Evolutionary conservation across 2,797 vertebrate species (phyloP), one percentile per base, ranked within the genome.

Genomic region (Coregonus sp.): DNA sequence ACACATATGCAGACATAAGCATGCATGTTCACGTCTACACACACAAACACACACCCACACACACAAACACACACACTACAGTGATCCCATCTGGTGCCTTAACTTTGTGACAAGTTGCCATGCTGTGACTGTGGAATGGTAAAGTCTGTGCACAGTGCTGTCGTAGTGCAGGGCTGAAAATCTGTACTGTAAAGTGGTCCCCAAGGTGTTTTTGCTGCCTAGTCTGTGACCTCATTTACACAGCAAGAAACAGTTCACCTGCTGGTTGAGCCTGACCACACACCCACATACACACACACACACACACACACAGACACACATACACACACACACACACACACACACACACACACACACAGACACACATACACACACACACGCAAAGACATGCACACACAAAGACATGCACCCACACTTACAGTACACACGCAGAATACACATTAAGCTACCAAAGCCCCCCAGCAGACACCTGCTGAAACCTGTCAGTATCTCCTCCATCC

Each of bases 151-250:
- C 75, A 56, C 83, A 75, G 80, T 40, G 76, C 77, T 78, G 74
- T 56, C 54, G 40, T 4, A 40, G 66, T 37, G 71, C 12, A 6
- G 65, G 67, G 40, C 83, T 66, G 69, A 63, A 79, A 47, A 47
- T 9, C 9, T 47, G 75, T 73, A 80, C 75, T 87, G 74, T 76
- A 81, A 85, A 85, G 75, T 51, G 73, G 63, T 80, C 40, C 40
- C 40, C 40, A 47, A 47, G 9, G 84, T 78, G 76, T 75, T 15
- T 67, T 35, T 5, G 56, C 69, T 75, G 78, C 68, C 63, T 80
- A 40, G 72, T 78, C 72, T 65, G 71, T 78, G 66, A 77, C 81
- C 80, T 86, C 81, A 79, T 83, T 86, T 84, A 70, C 35, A 74
- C 66, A 70, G 69, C 40, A 40, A 40, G 40, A 40, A 40, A 40